A percentile compares a stretch with the other conserved stretches of the same genome.
Conservation (phyloP, 2,797 vertebrate genomes). For the Petrocephalus schoutedeni region DNA sequence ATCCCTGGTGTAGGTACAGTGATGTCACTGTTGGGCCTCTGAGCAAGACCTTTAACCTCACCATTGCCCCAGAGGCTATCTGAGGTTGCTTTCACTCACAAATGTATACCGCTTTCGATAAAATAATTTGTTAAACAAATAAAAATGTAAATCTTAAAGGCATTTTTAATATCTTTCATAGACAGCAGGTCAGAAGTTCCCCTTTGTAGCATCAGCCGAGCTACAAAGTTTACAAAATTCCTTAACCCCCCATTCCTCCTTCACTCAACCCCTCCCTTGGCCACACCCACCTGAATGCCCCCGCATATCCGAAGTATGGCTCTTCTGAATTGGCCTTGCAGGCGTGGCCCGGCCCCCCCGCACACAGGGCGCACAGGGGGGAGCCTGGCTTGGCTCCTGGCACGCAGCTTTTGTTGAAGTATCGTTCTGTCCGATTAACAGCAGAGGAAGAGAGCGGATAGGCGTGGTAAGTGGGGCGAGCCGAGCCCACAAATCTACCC, state of each 20-base stretch:
- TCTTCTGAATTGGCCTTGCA: conserved; percentile 57
- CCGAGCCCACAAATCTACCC: not conserved
- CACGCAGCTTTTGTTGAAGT: not conserved
- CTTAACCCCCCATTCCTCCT: not conserved
- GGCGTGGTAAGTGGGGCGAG: not conserved
- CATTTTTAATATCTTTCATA: not conserved
- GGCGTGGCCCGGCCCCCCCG: conserved; percentile 41
- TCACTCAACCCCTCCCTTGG: conserved; percentile 38
- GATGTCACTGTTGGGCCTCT: not conserved
- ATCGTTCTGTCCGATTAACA: not conserved
- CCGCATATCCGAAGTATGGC: conserved; percentile 58
- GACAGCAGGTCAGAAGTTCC: not conserved
- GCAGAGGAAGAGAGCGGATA: not conserved
- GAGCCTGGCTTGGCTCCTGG: not conserved
- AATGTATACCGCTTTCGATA: not conserved
- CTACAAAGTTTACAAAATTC: not conserved
- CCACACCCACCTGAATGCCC: conserved; percentile 74
- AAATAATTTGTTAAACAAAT: not conserved
- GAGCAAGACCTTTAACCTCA: not conserved
- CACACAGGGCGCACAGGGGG: conserved; percentile 47
- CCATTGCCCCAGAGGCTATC: not conserved
- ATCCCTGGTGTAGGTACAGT: not conserved
- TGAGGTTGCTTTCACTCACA: not conserved
- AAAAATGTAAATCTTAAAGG: not conserved
- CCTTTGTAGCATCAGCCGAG: not conserved